Evolutionary conservation across 2,797 vertebrate genomes (phyloP).

Genomic region (Acipenser oxyrinchus): DNA sequence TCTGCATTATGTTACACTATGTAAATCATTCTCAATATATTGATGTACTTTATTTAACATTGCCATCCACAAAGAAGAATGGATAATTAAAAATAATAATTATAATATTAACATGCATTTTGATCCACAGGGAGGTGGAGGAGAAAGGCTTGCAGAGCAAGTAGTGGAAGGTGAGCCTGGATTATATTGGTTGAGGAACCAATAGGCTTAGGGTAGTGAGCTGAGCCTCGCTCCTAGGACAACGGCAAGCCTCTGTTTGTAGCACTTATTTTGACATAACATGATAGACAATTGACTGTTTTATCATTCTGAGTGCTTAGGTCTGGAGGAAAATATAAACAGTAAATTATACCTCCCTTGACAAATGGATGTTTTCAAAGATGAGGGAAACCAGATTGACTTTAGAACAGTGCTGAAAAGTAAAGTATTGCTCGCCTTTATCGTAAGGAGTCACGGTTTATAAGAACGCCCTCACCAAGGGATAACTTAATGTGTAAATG

Average conservation of each 20-base stretch:
- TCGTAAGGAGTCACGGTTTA: slow-evolving; percentile 29
- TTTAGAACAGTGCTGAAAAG: slow-evolving; percentile 42
- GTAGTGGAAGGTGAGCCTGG: too few relatives aligned
- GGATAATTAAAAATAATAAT: too few relatives aligned
- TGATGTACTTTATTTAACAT: too few relatives aligned
- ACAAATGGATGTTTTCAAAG: slow-evolving; percentile 52
- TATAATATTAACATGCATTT: background rate
- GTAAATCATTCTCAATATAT: too few relatives aligned
- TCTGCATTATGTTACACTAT: too few relatives aligned
- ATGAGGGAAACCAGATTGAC: slow-evolving; percentile 59
- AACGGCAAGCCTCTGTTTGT: too few relatives aligned
- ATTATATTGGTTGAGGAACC: slow-evolving; percentile 23
- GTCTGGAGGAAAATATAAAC: slow-evolving; percentile 46
- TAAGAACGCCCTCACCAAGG: slow-evolving; percentile 31
- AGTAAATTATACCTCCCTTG: slow-evolving; percentile 49
- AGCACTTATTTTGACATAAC: slow-evolving; percentile 34
- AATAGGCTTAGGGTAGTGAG: too few relatives aligned
- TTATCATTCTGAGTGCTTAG: slow-evolving; percentile 45
- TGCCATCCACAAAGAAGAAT: too few relatives aligned
- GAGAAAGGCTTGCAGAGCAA: too few relatives aligned
- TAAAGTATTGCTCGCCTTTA: slow-evolving; percentile 38
- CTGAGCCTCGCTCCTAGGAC: too few relatives aligned
- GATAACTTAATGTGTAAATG: slow-evolving; percentile 30
- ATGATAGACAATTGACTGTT: slow-evolving; percentile 36
- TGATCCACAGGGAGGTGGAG: slow-evolving; percentile 20